These are phyloP conservation scores for Ia io DNA, from an alignment of 2,113 vertebrate genomes.

Conservation along the genomic window DNA sequence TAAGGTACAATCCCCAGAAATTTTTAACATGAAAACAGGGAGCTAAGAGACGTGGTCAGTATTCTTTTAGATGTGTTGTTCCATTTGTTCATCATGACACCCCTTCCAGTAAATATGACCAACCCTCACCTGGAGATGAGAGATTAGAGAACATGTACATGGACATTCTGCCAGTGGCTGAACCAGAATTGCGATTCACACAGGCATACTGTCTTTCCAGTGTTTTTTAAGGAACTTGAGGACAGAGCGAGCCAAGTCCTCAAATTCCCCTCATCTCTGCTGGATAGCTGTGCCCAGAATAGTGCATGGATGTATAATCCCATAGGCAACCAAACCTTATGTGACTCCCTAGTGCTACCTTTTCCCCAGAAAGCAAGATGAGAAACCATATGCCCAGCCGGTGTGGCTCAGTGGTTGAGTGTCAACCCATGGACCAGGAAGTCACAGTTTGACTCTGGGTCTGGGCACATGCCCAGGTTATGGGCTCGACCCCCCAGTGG, in stretches of 20 bases:
- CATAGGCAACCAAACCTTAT: not conserved
- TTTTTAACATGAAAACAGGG: not conserved
- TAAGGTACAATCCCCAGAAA: not conserved
- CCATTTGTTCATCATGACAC: not conserved
- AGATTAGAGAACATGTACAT: fast-evolving
- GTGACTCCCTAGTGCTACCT: not conserved
- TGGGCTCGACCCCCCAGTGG: too few relatives aligned
- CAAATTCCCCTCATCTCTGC: not conserved
- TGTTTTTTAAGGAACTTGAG: not conserved
- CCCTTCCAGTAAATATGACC: not conserved
- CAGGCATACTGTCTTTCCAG: not conserved
- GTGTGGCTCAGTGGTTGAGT: too few relatives aligned
- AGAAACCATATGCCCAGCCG: not conserved
- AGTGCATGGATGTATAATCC: fast-evolving
- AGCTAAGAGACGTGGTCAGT: not conserved
- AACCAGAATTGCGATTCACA: not conserved
- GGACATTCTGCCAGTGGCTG: not conserved
- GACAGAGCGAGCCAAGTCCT: not conserved
- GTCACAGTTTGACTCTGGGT: too few relatives aligned
- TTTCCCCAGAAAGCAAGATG: not conserved
- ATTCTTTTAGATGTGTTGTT: not conserved
- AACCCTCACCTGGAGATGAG: not conserved
- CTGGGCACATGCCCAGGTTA: too few relatives aligned
- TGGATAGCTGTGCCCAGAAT: too few relatives aligned
- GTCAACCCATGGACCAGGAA: too few relatives aligned